Conservation (phyloP, 2,888 invertebrate genomes). For the Nemoura dubitans region DNA sequence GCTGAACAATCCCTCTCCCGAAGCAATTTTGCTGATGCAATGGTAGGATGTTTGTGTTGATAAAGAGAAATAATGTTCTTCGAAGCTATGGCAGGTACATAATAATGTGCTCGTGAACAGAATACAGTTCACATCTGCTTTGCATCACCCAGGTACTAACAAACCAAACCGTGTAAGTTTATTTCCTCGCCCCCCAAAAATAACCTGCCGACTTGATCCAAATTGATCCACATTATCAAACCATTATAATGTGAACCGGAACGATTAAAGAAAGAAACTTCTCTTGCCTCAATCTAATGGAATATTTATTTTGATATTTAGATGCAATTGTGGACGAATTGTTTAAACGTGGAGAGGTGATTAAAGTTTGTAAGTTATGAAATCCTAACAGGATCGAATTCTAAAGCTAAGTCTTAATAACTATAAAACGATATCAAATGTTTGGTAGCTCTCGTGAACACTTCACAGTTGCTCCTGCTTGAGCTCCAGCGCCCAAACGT, state of each 20-base stretch:
- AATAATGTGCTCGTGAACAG: not conserved
- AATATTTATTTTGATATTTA: too few species aligned
- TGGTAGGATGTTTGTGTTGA: not conserved
- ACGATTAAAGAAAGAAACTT: too few species aligned
- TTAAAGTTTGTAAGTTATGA: too few species aligned
- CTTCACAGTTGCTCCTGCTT: conserved; percentile 70
- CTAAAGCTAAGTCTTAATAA: not conserved
- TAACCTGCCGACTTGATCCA: not conserved
- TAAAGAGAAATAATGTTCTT: not conserved
- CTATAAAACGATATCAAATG: too few species aligned
- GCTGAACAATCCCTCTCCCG: too few species aligned
- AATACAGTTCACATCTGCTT: not conserved
- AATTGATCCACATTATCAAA: too few species aligned
- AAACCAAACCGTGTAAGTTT: not conserved
- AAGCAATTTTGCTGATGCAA: not conserved
- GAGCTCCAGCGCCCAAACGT: conserved; percentile 92
- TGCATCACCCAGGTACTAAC: not conserved
- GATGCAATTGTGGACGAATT: too few species aligned
- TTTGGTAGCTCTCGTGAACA: not conserved
- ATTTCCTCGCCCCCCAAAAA: not conserved
- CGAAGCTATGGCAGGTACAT: not conserved
- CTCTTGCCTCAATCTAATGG: too few species aligned
- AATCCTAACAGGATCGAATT: too few species aligned
- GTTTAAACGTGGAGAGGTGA: too few species aligned
- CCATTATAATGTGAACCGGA: too few species aligned